Percentiles rank a stretch among this genome's conserved stretches.
Evolutionary conservation across 2,888 invertebrate species (phyloP).

Genomic region (Dorcus parallelipipedus): DNA sequence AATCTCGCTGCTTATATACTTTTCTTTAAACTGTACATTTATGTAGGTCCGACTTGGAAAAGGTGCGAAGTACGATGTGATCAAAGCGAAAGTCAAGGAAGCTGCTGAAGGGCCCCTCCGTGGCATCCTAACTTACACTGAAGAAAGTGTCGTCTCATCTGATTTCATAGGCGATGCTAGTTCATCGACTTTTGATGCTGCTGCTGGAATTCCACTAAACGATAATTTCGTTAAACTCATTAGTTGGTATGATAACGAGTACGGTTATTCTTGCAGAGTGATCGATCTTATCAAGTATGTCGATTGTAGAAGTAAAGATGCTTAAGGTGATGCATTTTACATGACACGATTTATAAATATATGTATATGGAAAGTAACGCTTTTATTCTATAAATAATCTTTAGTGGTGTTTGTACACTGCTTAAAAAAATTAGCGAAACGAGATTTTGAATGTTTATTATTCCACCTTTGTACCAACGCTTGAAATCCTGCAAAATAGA

Average conservation of each 20-base stretch:
- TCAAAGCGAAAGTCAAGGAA: constrained; percentile 77
- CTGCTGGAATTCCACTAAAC: constrained; percentile 71
- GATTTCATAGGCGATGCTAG: constrained; percentile 62
- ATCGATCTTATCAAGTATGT: constrained; percentile 78
- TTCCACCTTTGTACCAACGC: too few species aligned
- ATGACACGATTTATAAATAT: too few species aligned
- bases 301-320: too few species aligned
- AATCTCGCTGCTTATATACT: constrained; percentile 9
- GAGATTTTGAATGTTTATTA: too few species aligned
- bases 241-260: constrained; percentile 89
- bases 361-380: too few species aligned
- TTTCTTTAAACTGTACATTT: too few species aligned
- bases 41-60: constrained; percentile 68
- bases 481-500: too few species aligned
- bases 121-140: constrained; percentile 66
- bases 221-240: constrained; percentile 80
- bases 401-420: too few species aligned
- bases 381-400: too few species aligned
- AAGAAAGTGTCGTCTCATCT: constrained; percentile 68
- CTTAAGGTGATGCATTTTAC: too few species aligned
- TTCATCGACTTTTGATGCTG: constrained; percentile 77
- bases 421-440: too few species aligned
- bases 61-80: constrained; percentile 81
- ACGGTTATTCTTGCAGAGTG: constrained; percentile 79
- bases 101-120: constrained; percentile 58